phyloP scores from a whole-genome alignment of 2,888 invertebrate genomes.

The Pocota personata region DNA sequence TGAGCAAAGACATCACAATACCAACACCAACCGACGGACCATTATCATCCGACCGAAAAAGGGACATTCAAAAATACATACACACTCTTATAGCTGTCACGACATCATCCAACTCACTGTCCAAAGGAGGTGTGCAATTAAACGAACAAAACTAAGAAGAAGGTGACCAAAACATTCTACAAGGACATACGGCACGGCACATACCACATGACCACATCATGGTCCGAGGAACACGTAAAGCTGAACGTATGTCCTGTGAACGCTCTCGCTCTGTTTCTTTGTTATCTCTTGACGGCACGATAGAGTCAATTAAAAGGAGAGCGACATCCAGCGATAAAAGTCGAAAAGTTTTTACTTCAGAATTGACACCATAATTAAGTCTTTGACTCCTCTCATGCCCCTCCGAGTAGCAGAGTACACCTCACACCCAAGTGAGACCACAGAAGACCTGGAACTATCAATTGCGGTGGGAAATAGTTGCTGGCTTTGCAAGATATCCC shows the following conservation, averaged over 20 bases:
- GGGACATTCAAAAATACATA: slow-evolving; percentile 30
- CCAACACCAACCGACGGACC: slow-evolving; percentile 27
- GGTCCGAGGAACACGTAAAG: slow-evolving; percentile 34
- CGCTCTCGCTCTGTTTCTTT: slow-evolving; percentile 36
- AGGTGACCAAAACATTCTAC: slow-evolving; percentile 33
- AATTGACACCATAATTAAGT: slow-evolving; percentile 74
- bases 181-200: slow-evolving; percentile 52
- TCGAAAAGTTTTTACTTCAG: slow-evolving; percentile 70
- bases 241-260: slow-evolving; percentile 52
- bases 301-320: slow-evolving; percentile 72
- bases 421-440: slow-evolving; percentile 8
- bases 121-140: slow-evolving; percentile 61
- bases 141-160: slow-evolving; percentile 42
- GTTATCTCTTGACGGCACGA: slow-evolving; percentile 69
- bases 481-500: slow-evolving; percentile 70
- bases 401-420: neutral
- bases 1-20: slow-evolving; percentile 11
- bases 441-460: slow-evolving; percentile 48
- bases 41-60: slow-evolving; percentile 51
- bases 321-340: slow-evolving; percentile 71
- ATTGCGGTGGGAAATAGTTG: slow-evolving; percentile 60
- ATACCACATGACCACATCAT: slow-evolving; percentile 17
- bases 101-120: slow-evolving; percentile 25
- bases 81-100: neutral
- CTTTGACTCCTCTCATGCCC: slow-evolving; percentile 31